Evolutionary conservation across 2,113 vertebrate species (phyloP), one percentile per base, ranked within the genome.

Genomic region (Camelus dromedarius): DNA sequence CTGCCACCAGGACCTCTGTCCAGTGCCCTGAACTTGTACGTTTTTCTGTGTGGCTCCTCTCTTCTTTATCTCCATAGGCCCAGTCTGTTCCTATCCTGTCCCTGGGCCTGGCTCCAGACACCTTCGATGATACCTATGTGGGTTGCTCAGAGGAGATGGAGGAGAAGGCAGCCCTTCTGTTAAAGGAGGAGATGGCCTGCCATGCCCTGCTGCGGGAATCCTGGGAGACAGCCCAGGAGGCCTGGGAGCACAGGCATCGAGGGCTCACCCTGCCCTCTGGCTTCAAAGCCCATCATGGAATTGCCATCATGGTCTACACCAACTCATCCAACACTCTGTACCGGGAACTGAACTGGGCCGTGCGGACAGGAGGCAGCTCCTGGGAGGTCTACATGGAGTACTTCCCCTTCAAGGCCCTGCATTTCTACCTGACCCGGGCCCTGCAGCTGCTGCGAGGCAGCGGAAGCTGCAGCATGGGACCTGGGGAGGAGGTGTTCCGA

Each of bases 371-470:
- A 0, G 98, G 98, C 13, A 20, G 66, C 90, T 98, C 98, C 70
- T 76, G 93, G 72, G 93, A 97, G 16, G 58, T 73, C 92, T 98
- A 98, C 92, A 96, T 98, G 97, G 92, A 69, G 75, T 89, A 66
- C 42, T 98, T 98, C 30, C 98, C 96, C 32, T 98, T 98, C 94
- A 98, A 98, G 94, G 98, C 98, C 62, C 80, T 98, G 48, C 98
- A 98, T 82, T 98, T 98, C 97, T 98, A 98, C 81, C 81, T 98
- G 85, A 98, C 94, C n/a, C 94, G 77, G 66, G 98, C 95, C 30
- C 91, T 98, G 50, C 97, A 98, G 91, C 89, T 98, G 64, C 76
- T 98, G 48, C 80, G 11, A 42, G 96, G 73, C 32, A 12, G 58
- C 14, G n/a, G 46, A 7, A 94, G 93, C 76, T 98, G 97, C 75